Percentiles rank a stretch among this genome's conserved stretches.
Evolutionary conservation across 1,140 invertebrate genomes (phyloP).

Genomic region (Lordiphosa mommai): DNA sequence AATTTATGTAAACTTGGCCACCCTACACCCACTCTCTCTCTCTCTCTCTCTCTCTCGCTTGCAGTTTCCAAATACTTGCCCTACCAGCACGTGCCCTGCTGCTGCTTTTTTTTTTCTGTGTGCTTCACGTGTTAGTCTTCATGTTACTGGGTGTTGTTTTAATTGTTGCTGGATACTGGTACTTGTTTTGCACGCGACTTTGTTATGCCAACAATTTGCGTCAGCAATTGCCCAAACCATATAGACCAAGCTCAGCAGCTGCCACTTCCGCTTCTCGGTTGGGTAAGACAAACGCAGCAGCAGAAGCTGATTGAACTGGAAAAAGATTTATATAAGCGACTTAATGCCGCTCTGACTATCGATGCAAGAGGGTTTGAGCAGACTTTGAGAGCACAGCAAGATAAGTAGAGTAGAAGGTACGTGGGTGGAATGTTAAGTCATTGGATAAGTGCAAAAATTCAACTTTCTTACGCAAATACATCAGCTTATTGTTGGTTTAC

Average conservation of each 20-base stretch:
- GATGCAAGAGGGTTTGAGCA: too few relatives aligned
- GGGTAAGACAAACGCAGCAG: constrained; percentile 24
- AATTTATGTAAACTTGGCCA: constrained; percentile 68
- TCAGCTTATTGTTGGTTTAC: too few relatives aligned
- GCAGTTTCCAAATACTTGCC: constrained; percentile 6
- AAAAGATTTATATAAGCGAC: constrained; percentile 36
- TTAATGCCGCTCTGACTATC: constrained; percentile 19
- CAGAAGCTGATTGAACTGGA: constrained; percentile 3
- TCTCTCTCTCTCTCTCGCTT: constrained; percentile 16
- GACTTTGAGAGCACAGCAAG: neutral
- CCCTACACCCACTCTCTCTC: constrained; percentile 10
- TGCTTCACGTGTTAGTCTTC: constrained; percentile 52
- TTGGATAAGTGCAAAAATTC: too few relatives aligned
- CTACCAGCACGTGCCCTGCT: constrained; percentile 5
- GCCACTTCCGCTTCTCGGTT: constrained; percentile 6
- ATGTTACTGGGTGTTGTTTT: constrained; percentile 20
- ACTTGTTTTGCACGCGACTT: constrained; percentile 36
- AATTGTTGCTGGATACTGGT: constrained; percentile 2
- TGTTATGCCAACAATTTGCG: constrained; percentile 66
- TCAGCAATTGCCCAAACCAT: constrained; percentile 45
- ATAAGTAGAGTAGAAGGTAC: neutral
- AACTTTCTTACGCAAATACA: too few relatives aligned
- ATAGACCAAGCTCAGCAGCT: constrained; percentile 10
- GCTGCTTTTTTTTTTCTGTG: constrained; percentile 9
- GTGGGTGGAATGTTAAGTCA: too few relatives aligned